Percentiles rank a stretch among this genome's conserved stretches.
phyloP scores from a whole-genome alignment of 2,113 vertebrate species.

The Oncorhynchus mykiss region DNA sequence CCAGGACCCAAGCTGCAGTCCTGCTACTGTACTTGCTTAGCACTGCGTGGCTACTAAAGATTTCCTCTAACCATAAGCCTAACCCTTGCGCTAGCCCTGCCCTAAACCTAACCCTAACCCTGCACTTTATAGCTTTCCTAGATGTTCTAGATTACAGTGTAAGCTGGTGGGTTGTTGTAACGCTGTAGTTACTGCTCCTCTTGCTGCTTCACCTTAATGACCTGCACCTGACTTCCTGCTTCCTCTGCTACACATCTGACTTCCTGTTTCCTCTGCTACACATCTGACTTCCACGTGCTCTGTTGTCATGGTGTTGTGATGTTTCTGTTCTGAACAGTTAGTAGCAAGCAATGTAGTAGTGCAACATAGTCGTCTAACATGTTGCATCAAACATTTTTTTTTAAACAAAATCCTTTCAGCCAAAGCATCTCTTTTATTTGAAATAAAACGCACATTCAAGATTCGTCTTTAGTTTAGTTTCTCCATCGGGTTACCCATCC shows the following conservation, averaged over 20 bases:
- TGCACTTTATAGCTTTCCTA: background rate
- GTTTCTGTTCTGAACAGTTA: background rate
- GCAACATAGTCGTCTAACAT: background rate
- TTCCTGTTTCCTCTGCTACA: background rate
- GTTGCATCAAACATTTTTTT: background rate
- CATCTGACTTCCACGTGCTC: background rate
- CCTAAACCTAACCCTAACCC: background rate
- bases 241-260: too few relatives aligned
- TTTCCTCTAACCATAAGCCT: too few relatives aligned
- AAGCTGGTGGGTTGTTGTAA: background rate
- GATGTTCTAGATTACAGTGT: background rate
- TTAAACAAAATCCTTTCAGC: background rate
- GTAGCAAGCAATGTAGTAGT: background rate
- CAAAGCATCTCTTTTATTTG: background rate
- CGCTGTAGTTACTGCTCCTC: background rate
- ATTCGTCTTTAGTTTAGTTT: background rate
- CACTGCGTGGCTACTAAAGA: too few relatives aligned
- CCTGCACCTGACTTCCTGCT: too few relatives aligned
- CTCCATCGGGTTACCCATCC: conserved; percentile 42
- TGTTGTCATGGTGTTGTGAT: background rate
- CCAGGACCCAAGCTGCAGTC: conserved; percentile 10
- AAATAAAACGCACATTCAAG: conserved; percentile 7
- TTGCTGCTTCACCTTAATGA: background rate
- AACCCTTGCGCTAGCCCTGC: background rate
- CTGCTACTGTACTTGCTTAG: conserved; percentile 18